These are phyloP conservation scores for Zygothrica quintamaculata DNA, from an alignment of 2,888 invertebrate species.

Conservation along the genomic window DNA sequence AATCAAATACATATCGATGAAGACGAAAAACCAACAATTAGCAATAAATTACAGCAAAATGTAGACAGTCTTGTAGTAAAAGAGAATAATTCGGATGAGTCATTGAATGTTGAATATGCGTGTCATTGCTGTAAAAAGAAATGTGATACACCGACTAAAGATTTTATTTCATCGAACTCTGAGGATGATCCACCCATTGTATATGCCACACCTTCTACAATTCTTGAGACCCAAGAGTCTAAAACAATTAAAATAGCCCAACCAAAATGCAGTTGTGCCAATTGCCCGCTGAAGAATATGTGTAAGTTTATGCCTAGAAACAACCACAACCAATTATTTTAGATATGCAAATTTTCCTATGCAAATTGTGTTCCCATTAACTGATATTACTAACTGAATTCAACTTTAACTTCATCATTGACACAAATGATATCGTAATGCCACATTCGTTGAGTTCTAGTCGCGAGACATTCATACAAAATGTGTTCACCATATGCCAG, in stretches of 20 bases:
- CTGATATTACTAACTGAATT: conserved; percentile 6
- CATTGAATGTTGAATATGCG: conserved; percentile 47
- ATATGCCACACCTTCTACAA: conserved; percentile 39
- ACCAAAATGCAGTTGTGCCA: conserved; percentile 78
- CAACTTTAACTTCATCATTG: background rate
- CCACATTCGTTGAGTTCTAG: conserved; percentile 49
- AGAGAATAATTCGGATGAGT: conserved; percentile 21
- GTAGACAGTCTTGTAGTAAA: background rate
- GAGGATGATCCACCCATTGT: conserved; percentile 48
- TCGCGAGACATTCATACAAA: conserved; percentile 55
- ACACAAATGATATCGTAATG: conserved; percentile 43
- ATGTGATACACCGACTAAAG: conserved; percentile 37
- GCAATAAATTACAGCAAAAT: background rate
- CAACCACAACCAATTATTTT: conserved; percentile 66
- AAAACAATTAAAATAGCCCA: conserved; percentile 51
- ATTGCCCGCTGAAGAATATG: conserved; percentile 80
- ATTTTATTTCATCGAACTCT: conserved; percentile 46
- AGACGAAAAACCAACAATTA: conserved; percentile 7
- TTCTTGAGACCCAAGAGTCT: conserved; percentile 36
- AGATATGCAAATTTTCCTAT: conserved; percentile 70
- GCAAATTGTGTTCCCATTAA: conserved; percentile 23
- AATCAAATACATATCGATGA: background rate
- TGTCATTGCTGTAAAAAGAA: conserved; percentile 56
- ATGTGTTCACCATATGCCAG: conserved; percentile 66
- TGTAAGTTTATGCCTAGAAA: conserved; percentile 75